Evolutionary conservation across 2,888 invertebrate species (phyloP), one percentile per base, ranked within the genome.

Genomic region (Oligia latruncula): DNA sequence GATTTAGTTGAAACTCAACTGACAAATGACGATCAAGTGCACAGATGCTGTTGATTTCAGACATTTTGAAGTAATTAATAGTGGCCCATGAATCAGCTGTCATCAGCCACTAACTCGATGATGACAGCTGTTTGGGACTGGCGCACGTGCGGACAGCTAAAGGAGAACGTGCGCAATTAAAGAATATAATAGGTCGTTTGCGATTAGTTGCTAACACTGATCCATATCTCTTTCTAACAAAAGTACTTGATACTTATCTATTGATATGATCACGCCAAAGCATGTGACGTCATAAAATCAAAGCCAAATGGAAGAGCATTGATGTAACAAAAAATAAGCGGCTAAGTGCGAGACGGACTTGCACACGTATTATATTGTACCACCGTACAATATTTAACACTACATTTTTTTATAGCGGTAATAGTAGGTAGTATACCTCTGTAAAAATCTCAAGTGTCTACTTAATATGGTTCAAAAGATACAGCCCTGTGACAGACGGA

Each of bases 31-130:
- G 67, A 74, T 43, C 49, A 9, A 43, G 13, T 20, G 35, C 60
- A 60, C 82, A 71, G 55, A 81, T 71, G 40, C 15, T 82, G 46
- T 49, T 49, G 13, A 11, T 82, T 71, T 64, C 83, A 83, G 67
- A 49, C 23, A 40, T 62, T 67, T 78, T 55, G 23, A 55, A 64
- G 68, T 64, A 77, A 82, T 67, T 55, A 40, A 62, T 82, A 40
- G 29, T n/a, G 35, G 66, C 5, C 20, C 52, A 55, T 62, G 71
- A 55, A 23, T n/a, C 46, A 68, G 66, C 23, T 58, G 62, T 78
- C 81, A 58, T 71, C 40, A 62, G 40, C 8, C 40, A 29, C 71
- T 62, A 29, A 78, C 29, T 68, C 3, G 23, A 15, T 43, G 78
- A 40, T 58, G 67, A 64, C 71, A 78, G 46, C n/a, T 60, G 40